phyloP scores from a whole-genome alignment of 35 echinoderm and acorn worm species.

The Eucidaris tribuloides region DNA sequence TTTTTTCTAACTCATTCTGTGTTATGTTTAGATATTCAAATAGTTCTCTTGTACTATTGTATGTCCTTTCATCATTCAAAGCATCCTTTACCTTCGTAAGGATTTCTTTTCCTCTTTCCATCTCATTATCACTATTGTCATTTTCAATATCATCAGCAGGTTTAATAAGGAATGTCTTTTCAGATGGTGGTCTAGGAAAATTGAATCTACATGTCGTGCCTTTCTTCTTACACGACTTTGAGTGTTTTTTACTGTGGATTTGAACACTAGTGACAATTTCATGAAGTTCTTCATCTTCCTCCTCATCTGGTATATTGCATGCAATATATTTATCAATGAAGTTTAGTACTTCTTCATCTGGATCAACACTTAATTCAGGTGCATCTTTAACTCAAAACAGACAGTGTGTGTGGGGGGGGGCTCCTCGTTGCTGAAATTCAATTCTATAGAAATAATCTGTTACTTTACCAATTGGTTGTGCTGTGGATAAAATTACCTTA shows the following conservation, averaged over 20 bases:
- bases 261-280: constrained; percentile 73
- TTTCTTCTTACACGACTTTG: constrained; percentile 75
- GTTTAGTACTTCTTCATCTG: constrained; percentile 24
- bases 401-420: constrained; percentile 41
- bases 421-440: constrained; percentile 48
- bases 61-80: not conserved
- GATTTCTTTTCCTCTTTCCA: constrained; percentile 14
- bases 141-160: not conserved
- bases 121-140: not conserved
- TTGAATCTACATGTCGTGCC: constrained; percentile 73
- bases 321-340: constrained; percentile 68
- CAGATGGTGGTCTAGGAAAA: constrained; percentile 58
- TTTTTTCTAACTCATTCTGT: too few species aligned
- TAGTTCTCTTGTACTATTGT: not conserved
- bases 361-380: constrained; percentile 8
- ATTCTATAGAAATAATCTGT: constrained; percentile 42
- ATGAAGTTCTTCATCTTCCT: constrained; percentile 48
- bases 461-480: constrained; percentile 55
- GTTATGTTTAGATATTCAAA: constrained; percentile 27
- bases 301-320: constrained; percentile 29
- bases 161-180: constrained; percentile 58
- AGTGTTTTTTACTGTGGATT: constrained; percentile 61
- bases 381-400: constrained; percentile 56
- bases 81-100: not conserved
- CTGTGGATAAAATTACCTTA: constrained; percentile 46